Conservation (phyloP, 2,113 vertebrate genomes). For the Tachuris rubrigastra region DNA sequence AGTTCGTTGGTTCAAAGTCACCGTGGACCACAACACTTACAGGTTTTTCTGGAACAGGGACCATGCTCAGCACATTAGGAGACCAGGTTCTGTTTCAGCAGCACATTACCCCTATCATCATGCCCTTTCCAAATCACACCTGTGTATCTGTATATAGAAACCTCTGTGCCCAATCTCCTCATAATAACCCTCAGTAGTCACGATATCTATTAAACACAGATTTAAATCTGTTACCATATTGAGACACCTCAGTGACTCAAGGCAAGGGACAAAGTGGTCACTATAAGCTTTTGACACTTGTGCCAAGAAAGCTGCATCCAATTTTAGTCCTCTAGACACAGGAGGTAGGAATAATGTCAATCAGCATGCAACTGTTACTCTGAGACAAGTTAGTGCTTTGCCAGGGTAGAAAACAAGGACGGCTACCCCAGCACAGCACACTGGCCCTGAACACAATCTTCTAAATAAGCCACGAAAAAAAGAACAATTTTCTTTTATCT, state of each 20-base stretch:
- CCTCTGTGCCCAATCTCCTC: background rate
- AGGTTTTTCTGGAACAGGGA: background rate
- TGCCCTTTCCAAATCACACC: background rate
- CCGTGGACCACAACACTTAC: too few species aligned
- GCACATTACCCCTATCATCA: accelerated
- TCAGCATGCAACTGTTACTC: background rate
- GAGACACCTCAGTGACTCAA: background rate
- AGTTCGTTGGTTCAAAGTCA: background rate
- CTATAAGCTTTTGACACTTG: background rate
- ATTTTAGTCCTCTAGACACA: background rate
- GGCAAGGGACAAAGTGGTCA: background rate
- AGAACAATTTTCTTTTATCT: background rate
- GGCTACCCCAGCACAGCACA: background rate
- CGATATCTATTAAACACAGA: background rate
- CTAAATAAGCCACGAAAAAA: background rate
- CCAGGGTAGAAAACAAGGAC: background rate
- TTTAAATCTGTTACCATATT: background rate
- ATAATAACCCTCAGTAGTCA: background rate
- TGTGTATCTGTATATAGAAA: background rate
- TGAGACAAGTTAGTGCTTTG: background rate
- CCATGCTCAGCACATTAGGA: background rate
- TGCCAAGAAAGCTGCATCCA: background rate
- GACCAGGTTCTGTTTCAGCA: background rate
- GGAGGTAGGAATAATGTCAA: background rate
- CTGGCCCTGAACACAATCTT: background rate